Conservation (phyloP, 2,888 invertebrate species). For the Pedicia rivosa region DNA sequence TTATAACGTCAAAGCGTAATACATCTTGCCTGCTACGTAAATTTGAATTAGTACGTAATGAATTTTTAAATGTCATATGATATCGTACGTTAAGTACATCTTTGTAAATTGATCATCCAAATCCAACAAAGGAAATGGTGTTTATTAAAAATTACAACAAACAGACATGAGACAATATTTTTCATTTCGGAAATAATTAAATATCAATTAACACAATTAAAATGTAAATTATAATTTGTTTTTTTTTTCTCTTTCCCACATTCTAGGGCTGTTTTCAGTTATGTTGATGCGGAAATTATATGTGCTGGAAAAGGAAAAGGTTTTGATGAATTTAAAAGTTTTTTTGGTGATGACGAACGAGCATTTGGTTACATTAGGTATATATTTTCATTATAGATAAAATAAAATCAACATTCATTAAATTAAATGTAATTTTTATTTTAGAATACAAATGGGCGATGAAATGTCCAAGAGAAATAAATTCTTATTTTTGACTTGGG, state of each 20-base stretch:
- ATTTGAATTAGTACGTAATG: too few relatives aligned
- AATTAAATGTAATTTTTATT: background rate
- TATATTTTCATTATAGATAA: constrained; percentile 5
- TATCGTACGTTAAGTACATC: too few relatives aligned
- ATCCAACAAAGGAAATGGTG: too few relatives aligned
- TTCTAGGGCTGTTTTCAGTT: constrained; percentile 58
- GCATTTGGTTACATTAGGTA: constrained; percentile 57
- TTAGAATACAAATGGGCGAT: constrained; percentile 57
- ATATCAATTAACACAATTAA: too few relatives aligned
- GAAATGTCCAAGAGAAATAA: constrained; percentile 71
- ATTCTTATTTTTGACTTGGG: constrained; percentile 64
- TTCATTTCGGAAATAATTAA: too few relatives aligned
- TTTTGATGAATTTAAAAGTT: constrained; percentile 51
- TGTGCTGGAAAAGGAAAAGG: constrained; percentile 49
- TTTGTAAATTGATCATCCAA: too few relatives aligned
- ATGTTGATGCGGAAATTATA: constrained; percentile 49
- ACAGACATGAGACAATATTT: too few relatives aligned
- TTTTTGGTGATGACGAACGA: constrained; percentile 54
- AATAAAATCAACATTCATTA: background rate
- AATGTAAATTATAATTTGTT: too few relatives aligned
- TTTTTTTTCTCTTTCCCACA: background rate
- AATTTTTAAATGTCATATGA: too few relatives aligned
- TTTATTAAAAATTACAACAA: too few relatives aligned
- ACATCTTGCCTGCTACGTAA: too few relatives aligned
- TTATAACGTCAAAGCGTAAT: too few relatives aligned